A percentile compares a stretch with the other conserved stretches of the same genome.
Evolutionary conservation across 2,113 vertebrate species (phyloP).

Genomic region (Amblyornis subalaris): DNA sequence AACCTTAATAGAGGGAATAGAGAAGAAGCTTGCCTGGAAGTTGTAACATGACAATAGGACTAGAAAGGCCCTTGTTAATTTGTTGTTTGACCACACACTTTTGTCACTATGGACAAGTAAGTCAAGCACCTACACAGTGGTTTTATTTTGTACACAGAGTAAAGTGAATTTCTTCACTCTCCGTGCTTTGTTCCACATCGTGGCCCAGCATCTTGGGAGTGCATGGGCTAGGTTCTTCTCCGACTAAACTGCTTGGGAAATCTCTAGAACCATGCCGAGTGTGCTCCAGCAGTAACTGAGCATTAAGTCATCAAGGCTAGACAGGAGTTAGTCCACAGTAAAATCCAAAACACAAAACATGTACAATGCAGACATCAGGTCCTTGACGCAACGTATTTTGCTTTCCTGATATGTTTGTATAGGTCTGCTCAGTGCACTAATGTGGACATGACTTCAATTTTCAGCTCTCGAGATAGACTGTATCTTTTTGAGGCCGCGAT

Average conservation of each 20-base stretch:
- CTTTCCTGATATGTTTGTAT: neutral
- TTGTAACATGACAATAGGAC: accelerated
- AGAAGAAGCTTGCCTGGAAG: neutral
- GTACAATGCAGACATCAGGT: neutral
- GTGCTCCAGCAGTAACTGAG: neutral
- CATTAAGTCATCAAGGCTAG: neutral
- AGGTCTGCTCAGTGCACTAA: neutral
- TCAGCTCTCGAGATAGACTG: neutral
- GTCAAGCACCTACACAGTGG: neutral
- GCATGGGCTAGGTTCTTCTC: neutral
- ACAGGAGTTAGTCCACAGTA: neutral
- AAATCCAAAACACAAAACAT: neutral
- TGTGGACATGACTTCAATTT: neutral
- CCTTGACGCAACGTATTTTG: neutral
- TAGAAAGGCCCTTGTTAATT: neutral
- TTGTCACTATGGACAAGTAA: neutral
- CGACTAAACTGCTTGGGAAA: neutral
- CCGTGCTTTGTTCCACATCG: neutral
- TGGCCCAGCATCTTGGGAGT: neutral
- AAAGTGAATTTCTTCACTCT: neutral
- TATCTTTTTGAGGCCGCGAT: neutral
- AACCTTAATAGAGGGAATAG: neutral
- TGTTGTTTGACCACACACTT: accelerated
- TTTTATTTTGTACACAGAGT: neutral
- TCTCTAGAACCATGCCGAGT: accelerated